These are phyloP conservation scores for Meteorus sp. DNA, from an alignment of 1,140 invertebrate species.

Conservation along the genomic window DNA sequence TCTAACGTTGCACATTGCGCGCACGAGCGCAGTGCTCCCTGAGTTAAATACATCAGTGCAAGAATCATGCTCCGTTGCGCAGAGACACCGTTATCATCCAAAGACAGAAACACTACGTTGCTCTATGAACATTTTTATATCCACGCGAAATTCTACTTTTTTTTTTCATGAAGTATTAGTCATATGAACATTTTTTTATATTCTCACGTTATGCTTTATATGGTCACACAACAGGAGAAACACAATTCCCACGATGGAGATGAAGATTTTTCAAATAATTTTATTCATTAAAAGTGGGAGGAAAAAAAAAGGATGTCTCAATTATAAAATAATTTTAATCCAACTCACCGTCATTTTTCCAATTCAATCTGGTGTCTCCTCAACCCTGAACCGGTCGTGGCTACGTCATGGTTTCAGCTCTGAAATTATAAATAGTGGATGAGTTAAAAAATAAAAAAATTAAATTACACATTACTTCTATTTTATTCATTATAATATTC, in stretches of 20 bases:
- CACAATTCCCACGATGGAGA: too few relatives aligned
- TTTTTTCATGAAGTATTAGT: not conserved
- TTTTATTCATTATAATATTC: conserved; percentile 10
- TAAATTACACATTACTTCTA: too few relatives aligned
- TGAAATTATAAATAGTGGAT: conserved; percentile 19
- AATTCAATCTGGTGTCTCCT: not conserved
- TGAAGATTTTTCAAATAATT: not conserved
- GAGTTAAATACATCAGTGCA: too few relatives aligned
- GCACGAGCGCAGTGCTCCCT: conserved; percentile 14
- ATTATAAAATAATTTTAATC: conserved; percentile 4
- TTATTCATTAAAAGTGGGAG: not conserved
- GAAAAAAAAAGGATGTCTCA: too few relatives aligned
- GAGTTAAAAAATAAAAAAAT: too few relatives aligned
- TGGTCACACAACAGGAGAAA: too few relatives aligned
- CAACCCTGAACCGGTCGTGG: conserved; percentile 9
- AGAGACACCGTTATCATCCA: conserved; percentile 41
- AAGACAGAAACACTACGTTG: too few relatives aligned
- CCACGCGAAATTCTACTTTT: not conserved
- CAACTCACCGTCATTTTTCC: conserved; percentile 23
- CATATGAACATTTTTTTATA: too few relatives aligned
- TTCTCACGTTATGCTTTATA: too few relatives aligned
- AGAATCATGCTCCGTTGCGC: conserved; percentile 39
- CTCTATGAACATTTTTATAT: conserved; percentile 6
- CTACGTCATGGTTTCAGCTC: conserved; percentile 24
- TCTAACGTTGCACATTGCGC: too few relatives aligned